Conservation (phyloP, 2,888 invertebrate species). For the Mellilla xanthometata region DNA sequence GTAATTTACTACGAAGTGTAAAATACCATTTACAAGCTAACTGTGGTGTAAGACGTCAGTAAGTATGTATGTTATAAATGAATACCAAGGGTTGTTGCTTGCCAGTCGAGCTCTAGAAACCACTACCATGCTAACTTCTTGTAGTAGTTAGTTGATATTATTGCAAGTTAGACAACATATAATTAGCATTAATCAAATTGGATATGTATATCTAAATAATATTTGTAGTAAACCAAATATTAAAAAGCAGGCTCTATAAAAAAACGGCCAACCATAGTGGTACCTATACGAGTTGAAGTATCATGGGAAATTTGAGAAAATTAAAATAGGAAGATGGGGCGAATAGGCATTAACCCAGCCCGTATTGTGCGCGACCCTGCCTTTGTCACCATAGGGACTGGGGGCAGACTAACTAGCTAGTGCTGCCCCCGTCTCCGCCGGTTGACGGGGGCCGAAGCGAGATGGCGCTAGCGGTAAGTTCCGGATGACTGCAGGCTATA, state of each 20-base stretch:
- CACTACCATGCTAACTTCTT: too few species aligned
- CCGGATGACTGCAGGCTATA: constrained; percentile 60
- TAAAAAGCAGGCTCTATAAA: constrained; percentile 41
- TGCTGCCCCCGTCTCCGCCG: constrained; percentile 34
- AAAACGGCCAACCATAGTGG: constrained; percentile 48
- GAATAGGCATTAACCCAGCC: constrained; percentile 69
- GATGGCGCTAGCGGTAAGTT: constrained; percentile 26
- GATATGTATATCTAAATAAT: too few species aligned
- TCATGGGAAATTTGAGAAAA: constrained; percentile 83
- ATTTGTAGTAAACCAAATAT: too few species aligned
- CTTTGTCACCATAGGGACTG: constrained; percentile 62
- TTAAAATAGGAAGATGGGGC: constrained; percentile 81
- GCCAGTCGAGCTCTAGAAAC: too few species aligned
- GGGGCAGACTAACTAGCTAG: constrained; percentile 67
- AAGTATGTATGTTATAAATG: too few species aligned
- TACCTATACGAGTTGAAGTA: constrained; percentile 77
- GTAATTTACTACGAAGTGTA: too few species aligned
- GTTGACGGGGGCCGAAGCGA: constrained; percentile 27
- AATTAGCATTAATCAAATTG: too few species aligned
- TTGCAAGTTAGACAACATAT: too few species aligned
- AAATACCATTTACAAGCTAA: too few species aligned
- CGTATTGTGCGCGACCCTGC: constrained; percentile 60
- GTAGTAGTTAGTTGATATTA: too few species aligned
- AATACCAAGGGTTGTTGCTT: too few species aligned
- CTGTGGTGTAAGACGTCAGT: too few species aligned